Percentiles rank a stretch among this genome's conserved stretches.
Evolutionary conservation across 2,113 vertebrate genomes (phyloP).

Genomic region (Cinclus mexicanus): DNA sequence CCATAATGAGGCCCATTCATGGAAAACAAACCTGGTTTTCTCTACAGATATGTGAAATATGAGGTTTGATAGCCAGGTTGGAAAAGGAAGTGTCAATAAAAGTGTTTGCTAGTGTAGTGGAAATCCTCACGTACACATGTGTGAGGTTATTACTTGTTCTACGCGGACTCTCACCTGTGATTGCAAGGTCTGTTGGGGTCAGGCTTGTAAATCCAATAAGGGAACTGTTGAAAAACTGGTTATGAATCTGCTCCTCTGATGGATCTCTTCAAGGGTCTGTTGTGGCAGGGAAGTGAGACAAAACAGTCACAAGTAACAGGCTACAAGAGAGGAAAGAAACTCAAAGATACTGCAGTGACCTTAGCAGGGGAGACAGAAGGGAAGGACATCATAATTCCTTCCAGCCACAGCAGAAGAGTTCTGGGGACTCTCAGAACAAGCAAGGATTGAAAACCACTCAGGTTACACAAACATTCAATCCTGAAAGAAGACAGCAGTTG

Average conservation of each 20-base stretch:
- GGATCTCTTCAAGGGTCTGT: background rate
- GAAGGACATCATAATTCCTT: background rate
- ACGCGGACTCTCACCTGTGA: background rate
- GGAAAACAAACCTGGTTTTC: constrained; percentile 31
- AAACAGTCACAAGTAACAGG: background rate
- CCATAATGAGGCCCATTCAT: background rate
- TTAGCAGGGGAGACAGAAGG: background rate
- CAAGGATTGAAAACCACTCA: background rate
- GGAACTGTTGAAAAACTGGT: background rate
- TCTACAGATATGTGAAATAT: constrained; percentile 24
- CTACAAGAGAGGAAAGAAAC: background rate
- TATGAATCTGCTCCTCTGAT: background rate
- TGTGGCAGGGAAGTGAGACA: background rate
- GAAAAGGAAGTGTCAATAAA: constrained; percentile 2
- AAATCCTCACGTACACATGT: background rate
- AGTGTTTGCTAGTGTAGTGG: background rate
- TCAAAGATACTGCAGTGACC: background rate
- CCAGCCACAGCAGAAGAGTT: background rate
- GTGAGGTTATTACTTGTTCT: background rate
- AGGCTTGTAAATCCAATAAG: background rate
- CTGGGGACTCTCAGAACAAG: background rate
- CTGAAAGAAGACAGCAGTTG: background rate
- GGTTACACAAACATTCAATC: background rate
- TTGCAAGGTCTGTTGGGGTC: background rate
- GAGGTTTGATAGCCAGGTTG: constrained; percentile 18